Conservation (phyloP, 2,888 invertebrate species). For the Drosophila subquinaria region DNA sequence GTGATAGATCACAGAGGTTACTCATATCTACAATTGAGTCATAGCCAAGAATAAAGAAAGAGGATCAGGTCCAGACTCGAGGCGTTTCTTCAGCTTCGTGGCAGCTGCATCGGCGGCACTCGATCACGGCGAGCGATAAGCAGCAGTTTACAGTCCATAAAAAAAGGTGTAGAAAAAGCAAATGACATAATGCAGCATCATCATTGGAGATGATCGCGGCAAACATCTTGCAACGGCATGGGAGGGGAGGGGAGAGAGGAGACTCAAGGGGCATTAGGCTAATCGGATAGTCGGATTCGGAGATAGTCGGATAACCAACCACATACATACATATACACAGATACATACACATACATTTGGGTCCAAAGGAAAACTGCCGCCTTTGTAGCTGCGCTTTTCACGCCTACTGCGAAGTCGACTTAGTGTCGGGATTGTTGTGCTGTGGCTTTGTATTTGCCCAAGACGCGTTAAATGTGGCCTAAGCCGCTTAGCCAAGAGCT, state of each 20-base stretch:
- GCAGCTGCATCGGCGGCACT: conserved; percentile 60
- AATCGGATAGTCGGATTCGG: conserved; percentile 72
- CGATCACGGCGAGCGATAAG: conserved; percentile 60
- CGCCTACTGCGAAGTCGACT: conserved; percentile 58
- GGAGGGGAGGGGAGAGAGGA: not conserved
- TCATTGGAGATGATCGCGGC: conserved; percentile 41
- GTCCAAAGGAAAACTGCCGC: conserved; percentile 63
- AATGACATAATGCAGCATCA: conserved; percentile 81
- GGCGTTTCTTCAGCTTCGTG: conserved; percentile 11
- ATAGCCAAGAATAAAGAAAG: conserved; percentile 12
- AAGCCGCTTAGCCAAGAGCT: conserved; percentile 75
- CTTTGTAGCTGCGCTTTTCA: conserved; percentile 72
- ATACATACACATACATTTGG: conserved; percentile 1
- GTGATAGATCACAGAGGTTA: conserved; percentile 33
- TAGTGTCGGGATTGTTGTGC: conserved; percentile 19
- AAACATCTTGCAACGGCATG: conserved; percentile 5
- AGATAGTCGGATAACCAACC: conserved; percentile 26
- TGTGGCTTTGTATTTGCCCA: conserved; percentile 60
- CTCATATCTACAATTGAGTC: conserved; percentile 45
- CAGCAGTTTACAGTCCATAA: conserved; percentile 13
- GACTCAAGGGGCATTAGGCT: conserved; percentile 71
- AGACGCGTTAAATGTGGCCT: conserved; percentile 80
- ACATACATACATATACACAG: not conserved
- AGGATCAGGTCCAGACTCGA: not conserved
- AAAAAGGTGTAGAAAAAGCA: conserved; percentile 72